These are phyloP conservation scores for Asobara japonica DNA, from an alignment of 1,140 invertebrate species.

Conservation along the genomic window DNA sequence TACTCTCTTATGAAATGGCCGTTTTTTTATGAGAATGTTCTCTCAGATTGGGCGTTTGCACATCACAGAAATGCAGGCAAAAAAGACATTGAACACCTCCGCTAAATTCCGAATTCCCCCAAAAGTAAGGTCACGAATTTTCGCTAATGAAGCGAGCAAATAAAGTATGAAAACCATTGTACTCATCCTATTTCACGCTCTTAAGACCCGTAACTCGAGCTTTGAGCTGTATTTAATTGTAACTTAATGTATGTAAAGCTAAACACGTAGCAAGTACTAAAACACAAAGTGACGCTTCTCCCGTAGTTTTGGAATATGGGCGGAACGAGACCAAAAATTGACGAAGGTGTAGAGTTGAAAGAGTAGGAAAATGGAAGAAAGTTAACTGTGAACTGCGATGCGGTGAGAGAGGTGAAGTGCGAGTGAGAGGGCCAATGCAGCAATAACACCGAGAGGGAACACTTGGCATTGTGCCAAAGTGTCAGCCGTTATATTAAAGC, in stretches of 20 bases:
- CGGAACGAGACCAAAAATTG: neutral
- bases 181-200: neutral
- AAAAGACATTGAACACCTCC: no score
- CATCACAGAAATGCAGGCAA: no score
- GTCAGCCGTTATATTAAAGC: constrained; percentile 51
- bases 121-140: no score
- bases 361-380: constrained; percentile 9
- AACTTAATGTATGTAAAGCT: constrained; percentile 49
- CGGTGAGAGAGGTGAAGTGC: constrained; percentile 20
- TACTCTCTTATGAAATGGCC: no score
- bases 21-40: no score
- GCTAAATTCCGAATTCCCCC: no score
- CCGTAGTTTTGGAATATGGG: neutral
- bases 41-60: no score
- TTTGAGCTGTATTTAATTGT: constrained; percentile 44
- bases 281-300: constrained; percentile 30
- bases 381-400: constrained; percentile 10
- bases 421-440: constrained; percentile 20
- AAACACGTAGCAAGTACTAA: constrained; percentile 33
- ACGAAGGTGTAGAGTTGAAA: neutral
- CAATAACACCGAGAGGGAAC: constrained; percentile 48
- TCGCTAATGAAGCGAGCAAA: neutral
- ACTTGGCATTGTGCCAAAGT: constrained; percentile 53
- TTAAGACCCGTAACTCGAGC: neutral
- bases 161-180: neutral